Evolutionary conservation across 2,797 vertebrate genomes (phyloP).

Genomic region (Meriones psammophilus): DNA sequence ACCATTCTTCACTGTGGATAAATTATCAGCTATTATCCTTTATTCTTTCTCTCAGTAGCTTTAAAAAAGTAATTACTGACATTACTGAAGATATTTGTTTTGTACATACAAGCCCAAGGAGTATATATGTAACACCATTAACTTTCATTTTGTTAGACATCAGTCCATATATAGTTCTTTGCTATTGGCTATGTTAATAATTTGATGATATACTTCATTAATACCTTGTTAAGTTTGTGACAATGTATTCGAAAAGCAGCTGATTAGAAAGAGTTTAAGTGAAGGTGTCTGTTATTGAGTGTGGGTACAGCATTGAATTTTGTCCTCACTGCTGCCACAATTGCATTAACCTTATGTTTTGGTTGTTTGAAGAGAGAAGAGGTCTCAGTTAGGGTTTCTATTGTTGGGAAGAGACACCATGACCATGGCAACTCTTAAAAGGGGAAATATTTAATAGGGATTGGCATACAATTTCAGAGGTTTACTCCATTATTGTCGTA

Average conservation of each 20-base stretch:
- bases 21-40: background rate
- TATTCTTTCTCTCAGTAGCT: background rate
- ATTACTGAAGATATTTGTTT: background rate
- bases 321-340: background rate
- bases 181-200: constrained; percentile 59
- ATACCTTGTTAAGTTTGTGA: constrained; percentile 39
- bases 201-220: constrained; percentile 50
- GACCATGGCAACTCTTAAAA: no score
- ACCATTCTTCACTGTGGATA: background rate
- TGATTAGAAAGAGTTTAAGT: constrained; percentile 4
- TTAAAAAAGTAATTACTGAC: constrained; percentile 48
- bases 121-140: constrained; percentile 51
- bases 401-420: no score
- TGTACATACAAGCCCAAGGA: background rate
- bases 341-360: background rate
- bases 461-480: no score
- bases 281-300: background rate
- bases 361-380: background rate
- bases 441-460: no score
- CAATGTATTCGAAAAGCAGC: constrained; percentile 41
- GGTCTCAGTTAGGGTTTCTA: no score
- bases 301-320: background rate
- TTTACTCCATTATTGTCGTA: no score
- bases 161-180: background rate
- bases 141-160: constrained; percentile 40